phyloP scores from a whole-genome alignment of 2,888 invertebrate species.

The Cephonodes hylas region DNA sequence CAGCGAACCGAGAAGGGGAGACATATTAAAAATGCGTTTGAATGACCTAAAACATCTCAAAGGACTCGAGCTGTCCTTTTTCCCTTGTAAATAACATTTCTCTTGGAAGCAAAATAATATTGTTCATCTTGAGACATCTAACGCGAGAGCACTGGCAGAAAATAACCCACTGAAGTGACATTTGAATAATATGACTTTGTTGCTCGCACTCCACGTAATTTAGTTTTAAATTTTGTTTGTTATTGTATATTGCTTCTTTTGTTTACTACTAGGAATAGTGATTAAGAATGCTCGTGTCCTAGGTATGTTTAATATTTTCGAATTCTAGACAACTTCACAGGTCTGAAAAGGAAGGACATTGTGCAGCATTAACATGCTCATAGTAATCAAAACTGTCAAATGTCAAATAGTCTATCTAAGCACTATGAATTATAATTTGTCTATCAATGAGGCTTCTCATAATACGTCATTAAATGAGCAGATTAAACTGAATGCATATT shows the following conservation, averaged over 20 bases:
- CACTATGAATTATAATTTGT: too few relatives aligned
- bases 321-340: too few relatives aligned
- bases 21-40: slow-evolving; percentile 62
- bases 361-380: too few relatives aligned
- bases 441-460: too few relatives aligned
- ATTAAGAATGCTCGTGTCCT: too few relatives aligned
- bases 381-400: too few relatives aligned
- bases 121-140: slow-evolving; percentile 2
- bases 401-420: too few relatives aligned
- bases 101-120: slow-evolving; percentile 2
- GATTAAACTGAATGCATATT: too few relatives aligned
- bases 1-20: slow-evolving; percentile 53
- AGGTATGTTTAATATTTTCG: neutral
- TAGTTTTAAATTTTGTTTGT: neutral
- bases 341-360: too few relatives aligned
- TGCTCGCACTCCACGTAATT: neutral
- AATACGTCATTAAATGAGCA: too few relatives aligned
- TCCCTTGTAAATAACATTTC: slow-evolving; percentile 10
- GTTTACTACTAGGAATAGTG: neutral
- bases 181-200: neutral
- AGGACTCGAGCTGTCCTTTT: slow-evolving; percentile 20
- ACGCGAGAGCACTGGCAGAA: neutral
- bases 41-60: slow-evolving; percentile 48
- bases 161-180: neutral
- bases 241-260: neutral